phyloP scores from a whole-genome alignment of 2,113 vertebrate genomes.

The Ascaphus truei region DNA sequence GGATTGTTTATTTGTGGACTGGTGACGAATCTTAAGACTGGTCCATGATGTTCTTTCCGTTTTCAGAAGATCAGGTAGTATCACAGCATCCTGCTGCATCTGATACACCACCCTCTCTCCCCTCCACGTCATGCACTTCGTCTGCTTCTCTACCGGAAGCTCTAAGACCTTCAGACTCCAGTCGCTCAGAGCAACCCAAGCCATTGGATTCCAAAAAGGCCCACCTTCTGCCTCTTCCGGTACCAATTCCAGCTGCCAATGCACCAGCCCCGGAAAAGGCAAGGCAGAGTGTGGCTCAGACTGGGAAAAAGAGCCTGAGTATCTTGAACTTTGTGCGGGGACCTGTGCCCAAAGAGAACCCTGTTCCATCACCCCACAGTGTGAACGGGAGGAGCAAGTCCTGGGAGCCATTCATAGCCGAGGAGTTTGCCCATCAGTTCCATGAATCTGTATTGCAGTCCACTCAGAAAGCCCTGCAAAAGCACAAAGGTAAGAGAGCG shows the following conservation, averaged over 20 bases:
- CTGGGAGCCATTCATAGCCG: slow-evolving; percentile 91
- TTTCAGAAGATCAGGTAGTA: background rate
- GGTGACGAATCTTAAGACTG: no score
- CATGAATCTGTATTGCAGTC: slow-evolving; percentile 97
- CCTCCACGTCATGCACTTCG: slow-evolving; percentile 41
- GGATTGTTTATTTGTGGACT: no score
- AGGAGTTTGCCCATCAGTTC: slow-evolving; percentile 98
- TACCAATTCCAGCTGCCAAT: background rate
- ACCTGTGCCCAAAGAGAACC: slow-evolving; percentile 77
- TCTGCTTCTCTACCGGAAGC: slow-evolving; percentile 61
- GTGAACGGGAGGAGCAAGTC: slow-evolving; percentile 87
- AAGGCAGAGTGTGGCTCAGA: slow-evolving; percentile 62
- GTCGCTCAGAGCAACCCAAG: slow-evolving; percentile 67
- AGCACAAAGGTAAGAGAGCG: slow-evolving; percentile 81
- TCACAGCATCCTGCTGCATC: slow-evolving; percentile 58
- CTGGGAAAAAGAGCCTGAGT: slow-evolving; percentile 76
- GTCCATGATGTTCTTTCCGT: no score
- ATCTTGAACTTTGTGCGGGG: slow-evolving; percentile 82
- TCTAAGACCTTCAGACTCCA: slow-evolving; percentile 50
- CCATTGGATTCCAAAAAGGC: slow-evolving; percentile 56
- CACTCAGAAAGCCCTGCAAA: slow-evolving; percentile 95
- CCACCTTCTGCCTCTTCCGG: slow-evolving; percentile 66
- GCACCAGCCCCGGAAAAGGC: slow-evolving; percentile 64
- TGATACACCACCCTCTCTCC: slow-evolving; percentile 57
- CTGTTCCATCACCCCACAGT: slow-evolving; percentile 65